Conservation (phyloP, 2,113 vertebrate species). For the Pseudolaguvia tuberculata region DNA sequence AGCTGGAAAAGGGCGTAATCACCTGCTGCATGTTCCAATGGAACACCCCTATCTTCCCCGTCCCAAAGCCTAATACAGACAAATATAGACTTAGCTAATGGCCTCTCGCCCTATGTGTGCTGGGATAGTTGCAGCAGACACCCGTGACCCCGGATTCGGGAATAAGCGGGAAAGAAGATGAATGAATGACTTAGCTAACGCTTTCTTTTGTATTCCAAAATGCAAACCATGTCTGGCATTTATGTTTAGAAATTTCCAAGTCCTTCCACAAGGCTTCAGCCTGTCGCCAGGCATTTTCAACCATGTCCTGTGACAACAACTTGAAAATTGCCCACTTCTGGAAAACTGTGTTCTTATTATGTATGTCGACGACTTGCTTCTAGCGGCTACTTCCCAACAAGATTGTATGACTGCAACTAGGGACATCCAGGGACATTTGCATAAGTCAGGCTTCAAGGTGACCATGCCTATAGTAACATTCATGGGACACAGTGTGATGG, state of each 20-base stretch:
- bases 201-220: slow-evolving; percentile 17
- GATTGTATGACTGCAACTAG: background rate
- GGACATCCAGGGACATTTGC: background rate
- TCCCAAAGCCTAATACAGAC: background rate
- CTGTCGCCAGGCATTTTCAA: slow-evolving; percentile 13
- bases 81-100: background rate
- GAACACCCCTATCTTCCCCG: background rate
- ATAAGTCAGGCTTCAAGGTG: background rate
- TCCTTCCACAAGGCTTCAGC: background rate
- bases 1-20: no score
- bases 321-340: background rate
- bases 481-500: background rate
- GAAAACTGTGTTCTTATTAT: background rate
- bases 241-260: no score
- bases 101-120: no score
- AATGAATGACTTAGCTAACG: background rate
- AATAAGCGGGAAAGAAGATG: no score
- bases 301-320: background rate
- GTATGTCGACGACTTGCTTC: slow-evolving; percentile 19
- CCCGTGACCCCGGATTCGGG: no score
- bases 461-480: no score
- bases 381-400: background rate
- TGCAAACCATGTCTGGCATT: no score
- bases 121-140: no score
- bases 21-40: no score